Percentiles rank a stretch among this genome's conserved stretches.
phyloP scores from a whole-genome alignment of 2,797 vertebrate genomes.

The Heteromormyrus szaboi region DNA sequence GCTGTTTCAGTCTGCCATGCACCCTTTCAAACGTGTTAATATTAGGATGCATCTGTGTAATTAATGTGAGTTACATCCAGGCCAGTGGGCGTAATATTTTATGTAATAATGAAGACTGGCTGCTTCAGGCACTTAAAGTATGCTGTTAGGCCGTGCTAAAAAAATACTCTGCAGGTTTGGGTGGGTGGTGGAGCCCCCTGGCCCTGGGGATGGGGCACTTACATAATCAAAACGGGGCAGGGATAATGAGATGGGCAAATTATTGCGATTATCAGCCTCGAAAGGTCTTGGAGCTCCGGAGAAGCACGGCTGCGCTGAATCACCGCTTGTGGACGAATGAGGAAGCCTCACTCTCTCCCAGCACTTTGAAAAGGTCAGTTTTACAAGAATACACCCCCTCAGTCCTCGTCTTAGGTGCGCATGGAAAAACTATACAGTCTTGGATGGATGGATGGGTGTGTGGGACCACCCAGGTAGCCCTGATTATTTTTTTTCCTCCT shows the following conservation, averaged over 20 bases:
- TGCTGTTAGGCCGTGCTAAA: background rate
- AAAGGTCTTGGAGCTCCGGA: background rate
- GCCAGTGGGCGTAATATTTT: conserved; percentile 32
- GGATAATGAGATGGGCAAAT: conserved; percentile 57
- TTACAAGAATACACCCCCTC: background rate
- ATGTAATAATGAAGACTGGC: conserved; percentile 41
- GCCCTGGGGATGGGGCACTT: conserved; percentile 38
- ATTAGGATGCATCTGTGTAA: conserved; percentile 42
- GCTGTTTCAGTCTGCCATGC: background rate
- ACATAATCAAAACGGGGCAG: conserved; percentile 56
- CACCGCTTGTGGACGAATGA: background rate
- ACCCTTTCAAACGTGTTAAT: conserved; percentile 28
- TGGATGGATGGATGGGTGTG: background rate
- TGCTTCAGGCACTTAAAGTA: conserved; percentile 24
- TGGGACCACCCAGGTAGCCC: background rate
- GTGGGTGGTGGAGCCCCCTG: conserved; percentile 23
- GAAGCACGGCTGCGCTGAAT: background rate
- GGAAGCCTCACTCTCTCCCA: background rate
- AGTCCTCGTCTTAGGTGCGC: background rate
- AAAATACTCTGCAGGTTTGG: conserved; percentile 28
- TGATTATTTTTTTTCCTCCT: background rate
- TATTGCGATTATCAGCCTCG: conserved; percentile 22
- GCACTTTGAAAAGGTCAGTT: conserved; percentile 11
- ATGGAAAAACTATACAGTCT: background rate
- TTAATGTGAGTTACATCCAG: conserved; percentile 44